These are phyloP conservation scores for Rhamphomyia laevipes DNA, from an alignment of 2,888 invertebrate species.

Conservation along the genomic window DNA sequence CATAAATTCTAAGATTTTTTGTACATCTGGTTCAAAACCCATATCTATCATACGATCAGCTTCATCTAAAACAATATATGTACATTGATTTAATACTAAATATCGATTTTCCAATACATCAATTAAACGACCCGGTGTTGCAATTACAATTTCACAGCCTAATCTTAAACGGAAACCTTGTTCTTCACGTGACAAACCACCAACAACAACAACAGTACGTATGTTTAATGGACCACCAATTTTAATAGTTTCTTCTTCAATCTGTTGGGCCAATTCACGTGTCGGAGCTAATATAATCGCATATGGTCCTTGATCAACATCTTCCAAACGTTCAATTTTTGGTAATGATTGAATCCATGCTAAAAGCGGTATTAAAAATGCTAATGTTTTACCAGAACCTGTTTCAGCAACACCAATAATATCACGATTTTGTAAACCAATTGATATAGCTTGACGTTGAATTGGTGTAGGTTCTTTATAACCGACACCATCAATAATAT, in stretches of 20 bases:
- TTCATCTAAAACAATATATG: constrained; percentile 92
- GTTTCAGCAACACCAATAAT: constrained; percentile 99
- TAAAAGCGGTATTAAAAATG: constrained; percentile 92
- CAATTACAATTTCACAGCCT: constrained; percentile 99
- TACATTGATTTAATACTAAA: constrained; percentile 91
- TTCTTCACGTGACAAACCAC: constrained; percentile 92
- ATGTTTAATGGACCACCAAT: constrained; percentile 90
- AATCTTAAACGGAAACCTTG: constrained; percentile 93
- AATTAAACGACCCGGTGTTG: constrained; percentile 97
- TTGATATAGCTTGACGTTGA: constrained; percentile 98
- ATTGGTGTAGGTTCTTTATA: constrained; percentile 99
- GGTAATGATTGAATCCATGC: constrained; percentile 98
- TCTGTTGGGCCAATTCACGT: constrained; percentile 98
- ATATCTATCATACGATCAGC: constrained; percentile 99
- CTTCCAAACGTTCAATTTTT: constrained; percentile 83
- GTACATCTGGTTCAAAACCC: constrained; percentile 98
- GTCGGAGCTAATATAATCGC: constrained; percentile 98
- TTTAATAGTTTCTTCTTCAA: constrained; percentile 97
- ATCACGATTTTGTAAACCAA: constrained; percentile 87
- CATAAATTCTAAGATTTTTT: constrained; percentile 95
- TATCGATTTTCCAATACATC: constrained; percentile 98
- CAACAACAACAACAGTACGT: constrained; percentile 95
- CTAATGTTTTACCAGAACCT: constrained; percentile 96
- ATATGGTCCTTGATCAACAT: constrained; percentile 93
- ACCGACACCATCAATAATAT: constrained; percentile 88